phyloP scores from a whole-genome alignment of 2,797 vertebrate species.

The Tapirus indicus region DNA sequence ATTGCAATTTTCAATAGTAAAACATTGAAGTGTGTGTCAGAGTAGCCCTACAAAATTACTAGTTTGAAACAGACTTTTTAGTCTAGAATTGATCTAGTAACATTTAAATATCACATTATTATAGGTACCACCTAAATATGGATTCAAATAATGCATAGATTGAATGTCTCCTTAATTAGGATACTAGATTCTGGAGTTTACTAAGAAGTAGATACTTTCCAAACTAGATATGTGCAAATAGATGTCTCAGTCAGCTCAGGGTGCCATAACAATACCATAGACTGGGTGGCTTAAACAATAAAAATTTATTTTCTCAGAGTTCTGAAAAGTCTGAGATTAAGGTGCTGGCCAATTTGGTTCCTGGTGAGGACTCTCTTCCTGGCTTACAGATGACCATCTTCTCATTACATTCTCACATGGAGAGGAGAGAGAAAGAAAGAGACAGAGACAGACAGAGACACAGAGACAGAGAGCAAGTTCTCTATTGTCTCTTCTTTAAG shows the following conservation, averaged over 20 bases:
- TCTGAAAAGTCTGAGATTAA: not conserved
- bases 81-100: not conserved
- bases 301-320: not conserved
- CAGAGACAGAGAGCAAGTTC: not conserved
- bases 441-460: not conserved
- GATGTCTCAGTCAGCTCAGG: no score
- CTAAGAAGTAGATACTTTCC: not conserved
- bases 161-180: not conserved
- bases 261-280: not conserved
- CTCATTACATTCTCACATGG: no score
- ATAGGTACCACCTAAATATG: not conserved
- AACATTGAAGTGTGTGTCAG: not conserved
- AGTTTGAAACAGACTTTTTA: not conserved
- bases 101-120: not conserved
- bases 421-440: not conserved
- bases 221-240: not conserved
- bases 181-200: not conserved
- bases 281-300: not conserved
- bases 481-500: not conserved
- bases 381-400: no score
- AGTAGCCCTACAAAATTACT: not conserved
- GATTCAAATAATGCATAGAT: not conserved
- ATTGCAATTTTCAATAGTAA: not conserved
- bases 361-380: no score
- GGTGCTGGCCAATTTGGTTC: no score